Conservation (phyloP, 1,140 invertebrate species). For the Drosophila obscura region DNA sequence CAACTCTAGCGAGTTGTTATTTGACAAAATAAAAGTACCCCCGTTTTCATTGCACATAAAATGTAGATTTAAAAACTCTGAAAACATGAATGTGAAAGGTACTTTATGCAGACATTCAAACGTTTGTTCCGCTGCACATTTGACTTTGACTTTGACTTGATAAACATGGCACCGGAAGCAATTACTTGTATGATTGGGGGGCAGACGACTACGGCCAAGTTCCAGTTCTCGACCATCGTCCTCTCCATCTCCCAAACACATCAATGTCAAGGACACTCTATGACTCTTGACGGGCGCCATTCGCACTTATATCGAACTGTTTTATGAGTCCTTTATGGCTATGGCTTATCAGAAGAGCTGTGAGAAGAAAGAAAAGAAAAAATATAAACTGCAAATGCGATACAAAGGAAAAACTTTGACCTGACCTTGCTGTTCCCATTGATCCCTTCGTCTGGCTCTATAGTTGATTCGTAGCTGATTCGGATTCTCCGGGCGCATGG, state of each 20-base stretch:
- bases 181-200: slow-evolving; percentile 43
- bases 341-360: background rate
- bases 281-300: slow-evolving; percentile 34
- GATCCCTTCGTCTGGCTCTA: slow-evolving; percentile 11
- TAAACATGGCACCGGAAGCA: slow-evolving; percentile 50
- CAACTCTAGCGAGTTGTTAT: background rate
- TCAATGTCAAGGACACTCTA: slow-evolving; percentile 60
- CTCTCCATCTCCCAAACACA: slow-evolving; percentile 12
- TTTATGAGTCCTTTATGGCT: slow-evolving; percentile 31
- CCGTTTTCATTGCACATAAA: background rate
- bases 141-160: slow-evolving; percentile 27
- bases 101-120: slow-evolving; percentile 19
- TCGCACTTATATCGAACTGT: slow-evolving; percentile 48
- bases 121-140: slow-evolving; percentile 33
- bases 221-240: background rate
- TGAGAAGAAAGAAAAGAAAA: slow-evolving; percentile 1
- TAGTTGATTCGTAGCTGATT: background rate
- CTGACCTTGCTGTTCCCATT: slow-evolving; percentile 19
- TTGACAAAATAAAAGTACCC: slow-evolving; percentile 21
- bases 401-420: slow-evolving; percentile 52
- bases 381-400: slow-evolving; percentile 38
- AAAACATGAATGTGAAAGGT: slow-evolving; percentile 30
- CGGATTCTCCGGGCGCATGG: slow-evolving; percentile 40
- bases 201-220: slow-evolving; percentile 18
- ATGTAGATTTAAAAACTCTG: slow-evolving; percentile 27